Base-by-base conservation (phyloP, 2,113 vertebrate species). In the Sorex fumeus region DNA sequence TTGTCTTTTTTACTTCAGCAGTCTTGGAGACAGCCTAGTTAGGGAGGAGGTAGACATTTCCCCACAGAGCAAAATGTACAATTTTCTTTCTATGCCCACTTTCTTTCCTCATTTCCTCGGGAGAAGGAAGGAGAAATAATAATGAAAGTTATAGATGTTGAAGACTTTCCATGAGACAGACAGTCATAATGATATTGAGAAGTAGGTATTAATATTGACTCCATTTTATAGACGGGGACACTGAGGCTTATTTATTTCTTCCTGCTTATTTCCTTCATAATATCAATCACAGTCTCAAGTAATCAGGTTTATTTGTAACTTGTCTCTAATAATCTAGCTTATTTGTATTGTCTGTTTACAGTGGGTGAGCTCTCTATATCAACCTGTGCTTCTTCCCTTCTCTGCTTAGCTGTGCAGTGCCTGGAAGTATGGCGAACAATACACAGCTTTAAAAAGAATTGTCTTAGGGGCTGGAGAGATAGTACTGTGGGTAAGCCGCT, bases 121-220 rank as follows among this genome's bases (percentile, higher is more conserved):
- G 62, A 92, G 82, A 88, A 75, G 69, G 25, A 71, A 90, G 78
- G 86, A 70, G 62, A 21, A 71, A 67, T 90, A 90, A 87, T 77
- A 43, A 83, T 25, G 36, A 84, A 92, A 90, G 23, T 28, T 43
- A 23, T 66, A 45, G 93, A 94, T 50, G 32, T 47, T 72, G 60
- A 53, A 67, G 76, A 76, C 13, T 69, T 78, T 81, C 21, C 12
- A 15, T 67, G 70, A 90, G 25, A 40, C 19, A 32, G 30, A 11
- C 40, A 84, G 28, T 90, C 36, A 71, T 47, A 66, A 36, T 21
- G 57, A 45, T 69, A 28, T 23, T 28, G n/a, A 83, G 69, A 75
- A 15, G 45, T 57, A 83, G 19, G 12, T 82, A 40, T 84, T 82
- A 84, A 81, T 77, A 81, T n/a, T 93, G 47, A 32, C 30, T 25